A percentile compares a stretch with the other conserved stretches of the same genome.
Evolutionary conservation across 1,140 invertebrate species (phyloP).

Genomic region (Leptinotarsa lineolata): DNA sequence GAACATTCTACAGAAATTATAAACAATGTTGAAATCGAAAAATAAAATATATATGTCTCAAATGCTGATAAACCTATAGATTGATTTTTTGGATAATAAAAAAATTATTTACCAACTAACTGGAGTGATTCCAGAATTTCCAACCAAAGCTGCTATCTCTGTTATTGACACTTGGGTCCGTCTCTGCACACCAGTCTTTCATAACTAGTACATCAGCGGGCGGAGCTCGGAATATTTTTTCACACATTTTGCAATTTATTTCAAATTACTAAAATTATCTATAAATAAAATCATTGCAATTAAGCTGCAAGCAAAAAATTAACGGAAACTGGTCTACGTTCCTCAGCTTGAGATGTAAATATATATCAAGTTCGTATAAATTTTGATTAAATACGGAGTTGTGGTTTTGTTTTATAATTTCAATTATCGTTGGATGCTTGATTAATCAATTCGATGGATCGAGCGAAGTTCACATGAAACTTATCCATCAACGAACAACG

Average conservation of each 20-base stretch:
- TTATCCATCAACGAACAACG: background rate
- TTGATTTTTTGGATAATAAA: no score
- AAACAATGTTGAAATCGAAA: no score
- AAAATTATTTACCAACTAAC: no score
- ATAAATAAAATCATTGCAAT: conserved; percentile 44
- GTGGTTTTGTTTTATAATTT: conserved; percentile 17
- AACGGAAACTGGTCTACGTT: conserved; percentile 38
- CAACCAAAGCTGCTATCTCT: no score
- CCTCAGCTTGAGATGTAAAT: conserved; percentile 14
- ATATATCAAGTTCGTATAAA: conserved; percentile 21
- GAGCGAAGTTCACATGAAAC: background rate
- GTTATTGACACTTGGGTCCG: background rate
- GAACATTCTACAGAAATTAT: no score
- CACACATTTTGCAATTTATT: conserved; percentile 39
- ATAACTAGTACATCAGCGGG: conserved; percentile 35
- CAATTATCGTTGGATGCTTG: background rate
- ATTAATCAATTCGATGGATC: conserved; percentile 1
- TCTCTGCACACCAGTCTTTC: conserved; percentile 11
- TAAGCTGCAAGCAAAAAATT: conserved; percentile 34
- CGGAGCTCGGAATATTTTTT: conserved; percentile 35
- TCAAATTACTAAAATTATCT: conserved; percentile 44
- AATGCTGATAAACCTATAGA: no score
- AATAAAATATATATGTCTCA: no score
- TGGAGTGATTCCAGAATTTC: no score
- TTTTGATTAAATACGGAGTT: conserved; percentile 42